Evolutionary conservation across 2,113 vertebrate species (phyloP), one percentile per base, ranked within the genome.

Genomic region (Leuciscus idus): DNA sequence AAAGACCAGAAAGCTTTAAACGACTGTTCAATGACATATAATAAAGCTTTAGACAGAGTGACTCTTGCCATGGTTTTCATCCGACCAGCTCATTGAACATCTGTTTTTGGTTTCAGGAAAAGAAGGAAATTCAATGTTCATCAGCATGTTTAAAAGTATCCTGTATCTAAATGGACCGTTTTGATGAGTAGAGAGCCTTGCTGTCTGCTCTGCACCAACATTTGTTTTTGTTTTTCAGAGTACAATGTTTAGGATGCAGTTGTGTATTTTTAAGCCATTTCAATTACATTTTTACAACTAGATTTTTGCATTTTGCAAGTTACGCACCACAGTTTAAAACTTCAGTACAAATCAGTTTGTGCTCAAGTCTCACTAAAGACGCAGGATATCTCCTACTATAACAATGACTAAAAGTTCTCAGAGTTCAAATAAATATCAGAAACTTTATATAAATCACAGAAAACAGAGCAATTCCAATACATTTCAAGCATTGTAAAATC

Each of bases 51-150:
- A 28, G n/a, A 57, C 4, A 46, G 19, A 33, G 33, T 77, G 33
- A 30, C 66, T 62, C 19, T 77, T 19, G 19, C 81, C 5, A 46
- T 21, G 50, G 13, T 36, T 78, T 86, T 61, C 36, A 75, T 84
- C 59, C 48, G 70, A 84, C 72, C 50, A 46, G 12, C 19, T 59
- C 48, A 6, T 30, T 48, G 36, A 86, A 72, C 77, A 82, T 85
- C 81, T 83, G 84, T 33, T 86, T 33, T 43, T 26, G 10, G 52
- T 85, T 73, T 72, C 50, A 83, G 73, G 84, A 79, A 88, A 85
- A 78, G 50, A 75, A 61, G 72, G 62, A 83, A 83, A 85, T 85
- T 61, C 73, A 76, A 70, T 70, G 73, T 73, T 85, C 39, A 85
- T 61, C 61, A 64, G 74, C 46, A 66, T 84, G 81, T 30, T 73